These are phyloP conservation scores for Strongylocentrotus purpuratus DNA, from an alignment of 35 echinoderm and acorn worm genomes.

Conservation along the genomic window DNA sequence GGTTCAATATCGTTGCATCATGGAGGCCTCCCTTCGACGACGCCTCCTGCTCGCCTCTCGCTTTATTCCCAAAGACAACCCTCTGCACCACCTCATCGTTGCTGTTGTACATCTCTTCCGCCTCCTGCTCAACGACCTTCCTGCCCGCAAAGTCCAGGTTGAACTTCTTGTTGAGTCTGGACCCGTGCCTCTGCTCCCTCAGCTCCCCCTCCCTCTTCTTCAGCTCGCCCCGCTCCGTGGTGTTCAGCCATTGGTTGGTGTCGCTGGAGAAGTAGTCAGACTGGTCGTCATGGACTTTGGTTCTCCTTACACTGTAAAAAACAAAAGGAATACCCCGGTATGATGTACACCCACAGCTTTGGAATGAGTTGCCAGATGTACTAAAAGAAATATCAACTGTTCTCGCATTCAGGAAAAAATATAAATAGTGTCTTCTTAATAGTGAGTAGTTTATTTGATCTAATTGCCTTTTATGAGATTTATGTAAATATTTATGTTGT, in stretches of 20 bases:
- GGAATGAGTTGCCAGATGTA: too few species aligned
- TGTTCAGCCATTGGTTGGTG: slow-evolving; percentile 85
- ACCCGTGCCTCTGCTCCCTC: slow-evolving; percentile 76
- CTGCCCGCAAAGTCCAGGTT: slow-evolving; percentile 98
- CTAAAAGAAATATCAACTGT: too few species aligned
- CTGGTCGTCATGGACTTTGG: slow-evolving; percentile 90
- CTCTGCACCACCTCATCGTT: slow-evolving; percentile 88
- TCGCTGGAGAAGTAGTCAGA: slow-evolving; percentile 97
- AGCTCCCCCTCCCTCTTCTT: slow-evolving; percentile 73
- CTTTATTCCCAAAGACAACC: slow-evolving; percentile 79
- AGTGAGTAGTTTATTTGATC: too few species aligned
- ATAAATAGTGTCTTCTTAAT: too few species aligned
- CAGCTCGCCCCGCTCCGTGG: slow-evolving; percentile 66
- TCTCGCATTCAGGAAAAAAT: too few species aligned
- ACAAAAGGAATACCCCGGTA: neutral
- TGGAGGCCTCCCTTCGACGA: neutral
- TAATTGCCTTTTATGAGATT: too few species aligned
- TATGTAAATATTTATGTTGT: too few species aligned
- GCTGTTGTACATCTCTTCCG: slow-evolving; percentile 81
- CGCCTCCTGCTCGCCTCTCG: neutral
- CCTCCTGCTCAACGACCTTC: slow-evolving; percentile 69
- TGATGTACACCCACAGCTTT: too few species aligned
- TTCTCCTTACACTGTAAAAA: slow-evolving; percentile 64
- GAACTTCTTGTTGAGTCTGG: slow-evolving; percentile 82
- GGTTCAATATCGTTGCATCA: slow-evolving; percentile 42